Base-by-base conservation (phyloP, 2,888 invertebrate genomes). In the Blastobasis adustella region DNA sequence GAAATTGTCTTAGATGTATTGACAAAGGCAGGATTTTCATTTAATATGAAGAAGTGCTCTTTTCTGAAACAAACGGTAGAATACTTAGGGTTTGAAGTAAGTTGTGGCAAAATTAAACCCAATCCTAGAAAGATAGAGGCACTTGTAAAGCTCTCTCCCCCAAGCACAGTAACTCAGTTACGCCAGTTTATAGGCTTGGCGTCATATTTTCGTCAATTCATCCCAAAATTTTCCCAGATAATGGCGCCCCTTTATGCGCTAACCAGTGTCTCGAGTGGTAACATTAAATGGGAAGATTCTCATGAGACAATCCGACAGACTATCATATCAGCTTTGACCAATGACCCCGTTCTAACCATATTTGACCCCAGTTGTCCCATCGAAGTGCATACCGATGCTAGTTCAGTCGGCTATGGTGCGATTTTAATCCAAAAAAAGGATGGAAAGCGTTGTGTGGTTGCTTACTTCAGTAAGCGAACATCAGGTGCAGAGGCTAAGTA, bases 351-450 rank as follows among this genome's bases (percentile, higher is more conserved):
- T 5, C 43, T 61, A 0, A 55, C 10, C 5, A 60, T 62, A 46
- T 65, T 58, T 50, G 48, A 63, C 36, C 59, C 63, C 0, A 44
- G 56, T 0, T 40, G 43, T 0, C 56, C 60, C 0, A 45, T 50
- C 0, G 63, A 65, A 39, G 38, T 66, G 0, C 62, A 63, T 41
- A 62, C 62, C 0, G 64, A 65, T 43, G 66, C 66, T 0, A 62
- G 62, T 40, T 9, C 51, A 0, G 44, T 43, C 0, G 63, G 63
- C 0, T 65, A 63, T 45, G 65, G 63, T 0, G 61, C 56, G 0
- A 58, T 65, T 0, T 10, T 63, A 0, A 23, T 63, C 4, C 63
- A 63, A 45, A 50, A 10, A 5, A 42, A 10, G 0, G 49, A 54
- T 4, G 10, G 38, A 4, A 54, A 54, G 10, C 45, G 4, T 4